Base-by-base conservation (phyloP, 2,888 invertebrate species). In the Eumacrocentrus americanus region DNA sequence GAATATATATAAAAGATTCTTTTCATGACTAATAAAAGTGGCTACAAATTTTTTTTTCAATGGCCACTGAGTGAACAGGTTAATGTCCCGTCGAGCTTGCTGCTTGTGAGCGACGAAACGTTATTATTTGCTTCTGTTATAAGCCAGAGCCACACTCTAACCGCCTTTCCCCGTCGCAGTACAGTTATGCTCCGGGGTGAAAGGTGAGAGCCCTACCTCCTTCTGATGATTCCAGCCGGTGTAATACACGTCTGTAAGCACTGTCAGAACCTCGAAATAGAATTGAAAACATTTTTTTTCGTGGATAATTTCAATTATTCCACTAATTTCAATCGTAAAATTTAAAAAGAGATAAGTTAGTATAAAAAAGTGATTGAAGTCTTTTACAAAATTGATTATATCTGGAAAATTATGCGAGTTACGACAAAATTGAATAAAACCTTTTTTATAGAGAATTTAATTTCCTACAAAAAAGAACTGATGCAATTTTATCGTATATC, bases 141-240 rank as follows among this genome's bases (percentile, higher is more conserved):
- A 18, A 20, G 6, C 35, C 51, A 37, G 37, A 16, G 64, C 65
- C 64, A 63, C 71, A 69, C 68, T 60, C 66, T 4, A 9, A 23
- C 7, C 61, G 67, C 67, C 67, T 69, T 68, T 71, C 67, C 68
- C 54, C 63, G 64, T 9, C 5, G 46, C 60, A 68, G 67, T 71
- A 74, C 73, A 72, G 74, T 73, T 75, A 74, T 57, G 6, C 58
- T 66, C 59, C 66, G 47, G 71, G 72, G 72, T 73, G 73, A 74
- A 74, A 74, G 73, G 73, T 72, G 70, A 74, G 62, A 57, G 58
- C 62, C 60, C 60, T 61, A 52, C 23, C 47, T 44, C 14, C 23
- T 37, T 34, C n/a, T 18, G 47, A 61, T 56, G 59, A 56, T 59
- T 62, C 47, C 58, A 59, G 55, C 58, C 46, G 46, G 29, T 54